These are phyloP conservation scores for Dallia pectoralis DNA, from an alignment of 2,797 vertebrate genomes.

Conservation along the genomic window DNA sequence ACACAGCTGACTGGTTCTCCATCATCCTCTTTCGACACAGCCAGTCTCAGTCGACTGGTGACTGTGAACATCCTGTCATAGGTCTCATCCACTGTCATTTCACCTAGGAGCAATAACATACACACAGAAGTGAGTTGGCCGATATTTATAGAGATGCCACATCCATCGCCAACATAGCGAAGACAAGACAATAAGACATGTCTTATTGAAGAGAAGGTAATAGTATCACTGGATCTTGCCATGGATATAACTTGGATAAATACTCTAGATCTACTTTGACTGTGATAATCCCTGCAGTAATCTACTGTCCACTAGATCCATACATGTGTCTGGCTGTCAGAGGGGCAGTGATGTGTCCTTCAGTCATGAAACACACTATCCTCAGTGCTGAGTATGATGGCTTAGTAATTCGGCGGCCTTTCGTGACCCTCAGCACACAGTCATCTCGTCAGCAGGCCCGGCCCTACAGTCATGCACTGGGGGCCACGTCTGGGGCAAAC, in stretches of 20 bases:
- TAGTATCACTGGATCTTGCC: background rate
- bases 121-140: constrained; percentile 31
- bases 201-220: background rate
- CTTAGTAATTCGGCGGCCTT: constrained; percentile 80
- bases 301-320: constrained; percentile 68
- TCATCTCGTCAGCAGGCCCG: constrained; percentile 62
- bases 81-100: constrained; percentile 87
- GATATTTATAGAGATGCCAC: constrained; percentile 31
- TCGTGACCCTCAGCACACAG: constrained; percentile 77
- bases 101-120: constrained; percentile 71
- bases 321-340: constrained; percentile 58
- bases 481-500: constrained; percentile 37
- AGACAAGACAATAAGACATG: background rate
- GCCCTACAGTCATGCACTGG: constrained; percentile 46
- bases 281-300: constrained; percentile 66
- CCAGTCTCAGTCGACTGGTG: constrained; percentile 87
- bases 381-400: constrained; percentile 74
- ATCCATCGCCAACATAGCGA: constrained; percentile 8
- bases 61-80: constrained; percentile 96
- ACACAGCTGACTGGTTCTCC: constrained; percentile 92
- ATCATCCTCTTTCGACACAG: constrained; percentile 92
- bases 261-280: background rate
- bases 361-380: constrained; percentile 75
- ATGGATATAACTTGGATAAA: background rate
- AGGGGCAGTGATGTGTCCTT: constrained; percentile 77